Evolutionary conservation across 2,888 invertebrate genomes (phyloP).

Genomic region (Brenthis daphne): DNA sequence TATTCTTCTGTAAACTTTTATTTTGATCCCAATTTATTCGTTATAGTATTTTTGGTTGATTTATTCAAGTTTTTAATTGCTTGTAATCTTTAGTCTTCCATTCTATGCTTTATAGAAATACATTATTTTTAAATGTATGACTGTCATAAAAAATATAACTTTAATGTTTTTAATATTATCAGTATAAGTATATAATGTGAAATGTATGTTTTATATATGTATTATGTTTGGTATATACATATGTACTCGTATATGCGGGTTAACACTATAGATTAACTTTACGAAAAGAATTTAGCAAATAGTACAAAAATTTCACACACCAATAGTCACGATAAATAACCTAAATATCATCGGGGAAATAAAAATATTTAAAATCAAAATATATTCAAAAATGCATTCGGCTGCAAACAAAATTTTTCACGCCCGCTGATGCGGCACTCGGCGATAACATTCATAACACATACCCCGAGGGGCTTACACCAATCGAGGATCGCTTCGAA

Average conservation of each 20-base stretch:
- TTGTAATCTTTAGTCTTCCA: background rate
- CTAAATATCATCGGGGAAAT: conserved; percentile 7
- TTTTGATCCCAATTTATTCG: conserved; percentile 25
- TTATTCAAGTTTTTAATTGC: conserved; percentile 6
- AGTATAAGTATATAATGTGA: no score
- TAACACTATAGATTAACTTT: no score
- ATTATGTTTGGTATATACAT: no score
- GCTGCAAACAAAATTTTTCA: conserved; percentile 45
- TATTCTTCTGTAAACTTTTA: conserved; percentile 30
- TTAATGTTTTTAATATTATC: no score
- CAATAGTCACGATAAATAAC: background rate
- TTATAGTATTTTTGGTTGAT: conserved; percentile 22
- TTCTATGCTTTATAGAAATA: no score
- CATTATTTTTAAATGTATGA: no score
- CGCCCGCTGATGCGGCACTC: conserved; percentile 49
- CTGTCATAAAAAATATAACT: no score
- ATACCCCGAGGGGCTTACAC: conserved; percentile 57
- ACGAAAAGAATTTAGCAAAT: background rate
- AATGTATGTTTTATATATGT: no score
- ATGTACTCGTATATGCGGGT: no score
- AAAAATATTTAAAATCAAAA: conserved; percentile 33
- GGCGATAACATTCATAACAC: conserved; percentile 67
- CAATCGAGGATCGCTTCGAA: conserved; percentile 61
- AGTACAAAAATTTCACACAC: background rate
- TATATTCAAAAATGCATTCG: conserved; percentile 38